A percentile compares a stretch with the other conserved stretches of the same genome.
phyloP scores from a whole-genome alignment of 1,140 invertebrate species.

The Rhagoletis pomonella region DNA sequence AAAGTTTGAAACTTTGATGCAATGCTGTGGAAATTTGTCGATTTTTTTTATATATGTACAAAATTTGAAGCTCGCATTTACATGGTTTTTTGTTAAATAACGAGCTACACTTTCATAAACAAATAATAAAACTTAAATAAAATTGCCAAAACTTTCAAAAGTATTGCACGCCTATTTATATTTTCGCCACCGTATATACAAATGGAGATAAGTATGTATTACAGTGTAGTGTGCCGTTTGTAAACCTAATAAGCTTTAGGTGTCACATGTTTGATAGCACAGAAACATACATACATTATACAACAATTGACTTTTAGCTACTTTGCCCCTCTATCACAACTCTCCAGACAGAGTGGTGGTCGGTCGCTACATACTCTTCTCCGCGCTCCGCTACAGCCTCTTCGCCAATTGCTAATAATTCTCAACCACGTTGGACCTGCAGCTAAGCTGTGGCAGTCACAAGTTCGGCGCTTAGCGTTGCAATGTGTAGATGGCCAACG shows the following conservation, averaged over 20 bases:
- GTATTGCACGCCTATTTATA: too few species aligned
- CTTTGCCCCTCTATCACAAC: not conserved
- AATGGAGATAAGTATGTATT: not conserved
- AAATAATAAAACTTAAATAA: too few species aligned
- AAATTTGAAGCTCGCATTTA: too few species aligned
- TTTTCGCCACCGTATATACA: not conserved
- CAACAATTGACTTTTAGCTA: not conserved
- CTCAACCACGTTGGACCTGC: slow-evolving; percentile 16
- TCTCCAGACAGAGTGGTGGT: too few species aligned
- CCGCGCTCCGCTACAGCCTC: not conserved
- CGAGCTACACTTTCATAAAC: not conserved
- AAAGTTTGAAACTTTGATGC: too few species aligned
- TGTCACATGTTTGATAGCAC: not conserved
- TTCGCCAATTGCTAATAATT: slow-evolving; percentile 7
- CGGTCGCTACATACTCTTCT: not conserved
- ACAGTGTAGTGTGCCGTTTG: slow-evolving; percentile 7
- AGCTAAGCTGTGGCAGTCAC: not conserved
- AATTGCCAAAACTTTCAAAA: too few species aligned
- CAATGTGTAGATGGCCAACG: not conserved
- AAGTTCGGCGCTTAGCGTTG: not conserved
- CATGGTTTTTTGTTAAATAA: too few species aligned
- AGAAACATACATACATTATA: not conserved
- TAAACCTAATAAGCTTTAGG: slow-evolving; percentile 25
- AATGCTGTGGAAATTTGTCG: too few species aligned
- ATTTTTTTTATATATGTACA: too few species aligned